phyloP scores from a whole-genome alignment of 2,797 vertebrate species.

The Babyrousa celebensis region DNA sequence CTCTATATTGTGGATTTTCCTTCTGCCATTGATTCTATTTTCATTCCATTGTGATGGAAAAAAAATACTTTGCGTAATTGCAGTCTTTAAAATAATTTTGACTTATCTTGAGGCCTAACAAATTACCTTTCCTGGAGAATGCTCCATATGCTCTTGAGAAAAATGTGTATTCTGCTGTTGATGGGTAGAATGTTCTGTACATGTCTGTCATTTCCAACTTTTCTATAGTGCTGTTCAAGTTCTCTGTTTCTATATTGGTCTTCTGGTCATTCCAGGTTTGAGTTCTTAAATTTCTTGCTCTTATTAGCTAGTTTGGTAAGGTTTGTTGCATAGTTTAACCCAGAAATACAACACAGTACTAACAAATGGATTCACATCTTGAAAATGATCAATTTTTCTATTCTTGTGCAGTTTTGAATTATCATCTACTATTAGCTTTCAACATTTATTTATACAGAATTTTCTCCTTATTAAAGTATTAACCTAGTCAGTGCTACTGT shows the following conservation, averaged over 20 bases:
- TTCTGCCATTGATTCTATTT: neutral
- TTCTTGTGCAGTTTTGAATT: neutral
- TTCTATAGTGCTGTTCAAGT: neutral
- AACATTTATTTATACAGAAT: neutral
- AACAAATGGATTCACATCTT: neutral
- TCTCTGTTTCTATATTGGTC: neutral
- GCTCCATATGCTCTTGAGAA: neutral
- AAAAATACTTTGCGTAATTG: neutral
- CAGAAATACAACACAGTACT: neutral
- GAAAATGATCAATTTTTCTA: neutral
- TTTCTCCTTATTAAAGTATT: slow-evolving; percentile 19
- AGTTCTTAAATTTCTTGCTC: neutral
- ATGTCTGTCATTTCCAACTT: neutral
- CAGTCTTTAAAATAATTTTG: neutral
- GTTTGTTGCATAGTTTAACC: neutral
- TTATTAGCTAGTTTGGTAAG: neutral
- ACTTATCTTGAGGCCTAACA: neutral
- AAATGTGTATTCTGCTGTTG: neutral
- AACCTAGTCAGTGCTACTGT: neutral
- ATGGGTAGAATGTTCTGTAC: neutral
- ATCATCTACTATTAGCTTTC: neutral
- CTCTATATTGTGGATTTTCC: neutral
- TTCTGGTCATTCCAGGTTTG: neutral
- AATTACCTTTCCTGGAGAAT: neutral
- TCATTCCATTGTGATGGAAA: neutral